phyloP scores from a whole-genome alignment of 2,797 vertebrate species.

The Oreortyx pictus region DNA sequence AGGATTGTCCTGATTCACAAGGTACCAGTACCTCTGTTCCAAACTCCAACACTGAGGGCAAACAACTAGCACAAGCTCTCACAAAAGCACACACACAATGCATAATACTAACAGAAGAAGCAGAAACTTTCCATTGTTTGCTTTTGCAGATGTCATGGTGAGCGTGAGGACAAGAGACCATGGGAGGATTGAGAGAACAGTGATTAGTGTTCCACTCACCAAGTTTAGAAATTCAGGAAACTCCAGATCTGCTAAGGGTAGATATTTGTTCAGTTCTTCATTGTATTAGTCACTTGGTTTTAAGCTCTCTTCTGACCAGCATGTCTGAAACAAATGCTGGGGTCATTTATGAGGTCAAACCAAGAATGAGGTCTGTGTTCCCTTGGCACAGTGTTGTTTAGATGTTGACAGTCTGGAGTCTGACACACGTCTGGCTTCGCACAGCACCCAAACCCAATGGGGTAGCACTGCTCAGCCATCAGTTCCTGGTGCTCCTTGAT shows the following conservation, averaged over 20 bases:
- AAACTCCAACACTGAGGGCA: background rate
- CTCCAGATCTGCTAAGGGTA: background rate
- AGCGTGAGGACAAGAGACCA: background rate
- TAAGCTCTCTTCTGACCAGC: background rate
- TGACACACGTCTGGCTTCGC: background rate
- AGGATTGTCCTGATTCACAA: background rate
- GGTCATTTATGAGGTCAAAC: conserved; percentile 1
- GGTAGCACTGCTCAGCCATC: background rate
- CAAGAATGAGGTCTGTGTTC: conserved; percentile 1
- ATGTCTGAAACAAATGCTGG: background rate
- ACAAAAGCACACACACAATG: background rate
- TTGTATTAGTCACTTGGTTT: conserved; percentile 27
- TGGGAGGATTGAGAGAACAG: background rate
- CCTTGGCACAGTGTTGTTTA: background rate
- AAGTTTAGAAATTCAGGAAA: conserved; percentile 43
- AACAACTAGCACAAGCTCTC: background rate
- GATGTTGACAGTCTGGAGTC: background rate
- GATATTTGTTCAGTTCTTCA: conserved; percentile 14
- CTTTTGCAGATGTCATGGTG: background rate
- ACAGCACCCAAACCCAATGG: background rate
- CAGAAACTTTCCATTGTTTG: background rate
- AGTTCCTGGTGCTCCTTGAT: background rate
- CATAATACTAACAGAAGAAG: background rate
- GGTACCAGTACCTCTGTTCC: rapidly evolving
- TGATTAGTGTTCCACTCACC: background rate